These are phyloP conservation scores for Tupaia tana DNA, from an alignment of 2,113 vertebrate genomes.

Conservation along the genomic window DNA sequence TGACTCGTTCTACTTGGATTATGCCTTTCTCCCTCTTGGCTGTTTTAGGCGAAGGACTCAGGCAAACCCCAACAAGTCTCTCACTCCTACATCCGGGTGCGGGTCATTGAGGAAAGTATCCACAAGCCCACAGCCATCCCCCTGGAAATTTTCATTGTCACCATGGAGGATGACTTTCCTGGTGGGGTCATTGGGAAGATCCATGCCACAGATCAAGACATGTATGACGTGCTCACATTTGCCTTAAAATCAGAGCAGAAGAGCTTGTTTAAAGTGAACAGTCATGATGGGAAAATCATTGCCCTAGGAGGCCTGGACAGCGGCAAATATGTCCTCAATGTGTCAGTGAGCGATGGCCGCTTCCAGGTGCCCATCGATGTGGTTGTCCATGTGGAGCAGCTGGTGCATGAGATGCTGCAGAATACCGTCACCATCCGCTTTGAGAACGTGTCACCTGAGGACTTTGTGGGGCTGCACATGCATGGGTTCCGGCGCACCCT, in stretches of 20 bases:
- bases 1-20: background rate
- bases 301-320: slow-evolving; percentile 95
- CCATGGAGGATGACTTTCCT: slow-evolving; percentile 98
- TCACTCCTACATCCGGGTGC: slow-evolving; percentile 89
- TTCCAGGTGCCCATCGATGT: slow-evolving; percentile 95
- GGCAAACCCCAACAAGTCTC: slow-evolving; percentile 94
- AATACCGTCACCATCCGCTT: slow-evolving; percentile 97
- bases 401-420: slow-evolving; percentile 92
- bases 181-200: slow-evolving; percentile 98
- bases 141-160: slow-evolving; percentile 95
- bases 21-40: background rate
- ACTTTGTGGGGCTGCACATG: slow-evolving; percentile 95
- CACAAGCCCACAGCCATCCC: slow-evolving; percentile 95
- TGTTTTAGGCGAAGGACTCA: slow-evolving; percentile 92
- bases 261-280: slow-evolving; percentile 97
- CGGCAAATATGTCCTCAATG: slow-evolving; percentile 93
- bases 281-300: slow-evolving; percentile 95
- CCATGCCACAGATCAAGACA: slow-evolving; percentile 96
- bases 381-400: slow-evolving; percentile 93
- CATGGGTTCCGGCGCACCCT: slow-evolving; percentile 92
- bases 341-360: slow-evolving; percentile 96
- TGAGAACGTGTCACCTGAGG: slow-evolving; percentile 93
- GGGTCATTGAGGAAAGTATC: slow-evolving; percentile 97
- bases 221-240: slow-evolving; percentile 95
- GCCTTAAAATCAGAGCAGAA: slow-evolving; percentile 94